These are phyloP conservation scores for Sigmodon hispidus DNA, from an alignment of 2,113 vertebrate genomes.

Conservation along the genomic window DNA sequence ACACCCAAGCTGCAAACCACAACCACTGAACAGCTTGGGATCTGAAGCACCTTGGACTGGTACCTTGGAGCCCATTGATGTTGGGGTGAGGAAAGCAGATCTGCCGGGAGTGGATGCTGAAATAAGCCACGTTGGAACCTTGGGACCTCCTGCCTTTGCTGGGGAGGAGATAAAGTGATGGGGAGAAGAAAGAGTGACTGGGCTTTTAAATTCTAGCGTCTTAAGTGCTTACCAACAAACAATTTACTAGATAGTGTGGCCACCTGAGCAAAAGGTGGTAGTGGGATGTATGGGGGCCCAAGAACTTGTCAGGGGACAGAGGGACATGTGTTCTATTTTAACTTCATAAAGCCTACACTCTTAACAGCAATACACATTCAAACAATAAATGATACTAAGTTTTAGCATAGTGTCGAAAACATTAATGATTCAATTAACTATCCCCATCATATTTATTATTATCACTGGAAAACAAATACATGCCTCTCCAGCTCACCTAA, in stretches of 20 bases:
- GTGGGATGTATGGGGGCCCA: no score
- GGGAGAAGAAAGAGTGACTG: no score
- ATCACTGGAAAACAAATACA: background rate
- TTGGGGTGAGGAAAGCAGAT: no score
- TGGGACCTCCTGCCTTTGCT: no score
- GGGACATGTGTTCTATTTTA: background rate
- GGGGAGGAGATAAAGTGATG: no score
- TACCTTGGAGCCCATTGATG: no score
- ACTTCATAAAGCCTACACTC: slow-evolving; percentile 65
- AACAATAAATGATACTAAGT: background rate
- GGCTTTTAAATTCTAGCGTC: background rate
- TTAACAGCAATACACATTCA: background rate
- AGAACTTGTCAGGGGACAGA: background rate
- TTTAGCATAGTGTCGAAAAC: background rate
- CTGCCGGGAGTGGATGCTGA: no score
- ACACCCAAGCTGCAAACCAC: no score
- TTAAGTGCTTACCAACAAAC: background rate
- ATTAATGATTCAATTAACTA: background rate
- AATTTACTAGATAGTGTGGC: background rate
- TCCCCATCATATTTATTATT: rapidly evolving
- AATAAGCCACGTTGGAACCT: no score
- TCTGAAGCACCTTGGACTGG: no score
- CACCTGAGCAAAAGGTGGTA: background rate
- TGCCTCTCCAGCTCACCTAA: background rate
- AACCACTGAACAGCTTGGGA: no score